A percentile compares a stretch with the other conserved stretches of the same genome.
Evolutionary conservation across 2,113 vertebrate species (phyloP).

Genomic region (Apodemus sylvaticus): DNA sequence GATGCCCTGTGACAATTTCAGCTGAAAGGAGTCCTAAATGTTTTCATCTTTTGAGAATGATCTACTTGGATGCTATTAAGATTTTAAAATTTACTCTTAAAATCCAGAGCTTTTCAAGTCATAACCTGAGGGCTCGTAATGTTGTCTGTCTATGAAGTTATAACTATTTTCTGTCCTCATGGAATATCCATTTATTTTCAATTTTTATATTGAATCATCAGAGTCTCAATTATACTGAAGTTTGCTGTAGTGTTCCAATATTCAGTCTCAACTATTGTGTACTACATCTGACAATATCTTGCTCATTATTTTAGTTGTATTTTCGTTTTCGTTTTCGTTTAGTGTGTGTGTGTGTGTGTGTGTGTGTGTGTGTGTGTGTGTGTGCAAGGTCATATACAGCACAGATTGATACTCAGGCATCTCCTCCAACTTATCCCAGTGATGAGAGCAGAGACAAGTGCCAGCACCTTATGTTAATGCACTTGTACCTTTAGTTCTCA

Average conservation of each 20-base stretch:
- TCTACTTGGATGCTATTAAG: neutral
- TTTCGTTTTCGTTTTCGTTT: neutral
- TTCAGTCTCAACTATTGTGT: neutral
- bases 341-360: neutral
- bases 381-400: neutral
- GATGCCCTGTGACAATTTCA: neutral
- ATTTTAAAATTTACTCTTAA: constrained; percentile 51
- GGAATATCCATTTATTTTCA: neutral
- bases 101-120: constrained; percentile 12
- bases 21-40: neutral
- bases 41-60: neutral
- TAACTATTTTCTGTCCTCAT: neutral
- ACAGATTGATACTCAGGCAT: neutral
- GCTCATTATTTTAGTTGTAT: neutral
- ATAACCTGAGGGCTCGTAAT: neutral
- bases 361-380: neutral
- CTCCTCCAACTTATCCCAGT: too few relatives aligned
- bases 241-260: neutral
- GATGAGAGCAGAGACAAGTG: neutral
- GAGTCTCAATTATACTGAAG: neutral
- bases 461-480: neutral
- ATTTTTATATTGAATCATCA: constrained; percentile 32
- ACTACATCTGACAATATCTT: neutral
- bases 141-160: neutral
- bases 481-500: neutral